Base-by-base conservation (phyloP, 2,113 vertebrate species). In the Calidris pugnax region DNA sequence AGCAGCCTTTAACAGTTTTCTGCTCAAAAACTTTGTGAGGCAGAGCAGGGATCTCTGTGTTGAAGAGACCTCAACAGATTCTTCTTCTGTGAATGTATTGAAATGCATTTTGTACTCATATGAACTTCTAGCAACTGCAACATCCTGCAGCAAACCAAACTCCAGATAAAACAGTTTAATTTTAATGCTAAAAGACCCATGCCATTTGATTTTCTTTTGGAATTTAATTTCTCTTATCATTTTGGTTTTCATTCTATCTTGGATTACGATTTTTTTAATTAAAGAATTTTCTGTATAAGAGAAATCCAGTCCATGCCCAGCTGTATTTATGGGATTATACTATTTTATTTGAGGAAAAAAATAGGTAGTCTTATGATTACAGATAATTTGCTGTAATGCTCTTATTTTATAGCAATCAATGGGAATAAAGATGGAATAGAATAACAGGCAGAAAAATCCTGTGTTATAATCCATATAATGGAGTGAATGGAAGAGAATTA, bases 221-320 rank as follows among this genome's bases (percentile, higher is more conserved):
- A 91, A 89, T 93, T 91, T 79, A 87, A 82, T 96, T 95, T 85
- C 19, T 73, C 9, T 85, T 87, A 68, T 82, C 11, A 2, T 68
- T 96, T 80, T 88, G 28, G n/a, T 80, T 96, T 96, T 95, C 56
- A 50, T 88, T 88, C 47, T 88, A 18, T 87, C 90, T 93, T 62
- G 83, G 90, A 94, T 96, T 95, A 95, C n/a, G 63, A 87, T 63
- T 86, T 79, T 84, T 95, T 91, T 86, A 95, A 97, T 95, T 90
- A 92, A 91, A 75, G 79, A 62, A 2, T 92, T 89, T 81, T 89
- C 90, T 68, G 15, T 75, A 45, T 7, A 84, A 56, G n/a, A 88
- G 64, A 92, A 94, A 95, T 85, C 50, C 56, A 55, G n/a, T 76
- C 23, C 71, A 85, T 4, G 22, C 59, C 51, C 59, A 84, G 64